A percentile compares a stretch with the other conserved stretches of the same genome.
Conservation (phyloP, 2,888 invertebrate genomes). For the Ypsolopha scabrella region DNA sequence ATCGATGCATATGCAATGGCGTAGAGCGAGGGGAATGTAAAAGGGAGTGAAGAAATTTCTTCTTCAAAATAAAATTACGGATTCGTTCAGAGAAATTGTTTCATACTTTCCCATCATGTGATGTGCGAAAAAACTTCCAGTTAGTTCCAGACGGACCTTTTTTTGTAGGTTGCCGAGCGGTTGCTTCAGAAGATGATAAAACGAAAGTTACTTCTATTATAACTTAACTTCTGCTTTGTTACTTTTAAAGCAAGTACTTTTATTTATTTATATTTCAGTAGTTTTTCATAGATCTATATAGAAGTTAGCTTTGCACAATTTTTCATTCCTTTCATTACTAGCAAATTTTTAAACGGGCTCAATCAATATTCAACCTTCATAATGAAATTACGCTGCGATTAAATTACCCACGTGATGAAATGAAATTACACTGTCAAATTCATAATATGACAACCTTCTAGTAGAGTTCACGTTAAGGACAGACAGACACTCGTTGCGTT, state of each 20-base stretch:
- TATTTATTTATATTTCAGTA: neutral
- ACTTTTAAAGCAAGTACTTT: no score
- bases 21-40: slow-evolving; percentile 12
- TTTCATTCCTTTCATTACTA: no score
- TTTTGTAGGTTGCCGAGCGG: neutral
- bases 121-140: slow-evolving; percentile 42
- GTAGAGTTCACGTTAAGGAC: neutral
- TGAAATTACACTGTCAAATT: no score
- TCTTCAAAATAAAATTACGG: slow-evolving; percentile 58
- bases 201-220: no score
- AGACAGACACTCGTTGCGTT: neutral
- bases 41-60: slow-evolving; percentile 41
- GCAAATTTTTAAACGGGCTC: no score
- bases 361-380: no score
- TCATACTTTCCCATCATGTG: slow-evolving; percentile 49
- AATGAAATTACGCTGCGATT: no score
- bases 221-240: no score
- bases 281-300: no score
- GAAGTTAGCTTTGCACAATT: no score
- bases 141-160: slow-evolving; percentile 24
- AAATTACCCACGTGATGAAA: no score
- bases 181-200: neutral
- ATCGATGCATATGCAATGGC: slow-evolving; percentile 43
- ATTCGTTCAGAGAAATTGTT: slow-evolving; percentile 52
- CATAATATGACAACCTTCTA: no score